These are phyloP conservation scores for Agonopterix subpropinquella DNA, from an alignment of 2,888 invertebrate genomes.

Conservation along the genomic window DNA sequence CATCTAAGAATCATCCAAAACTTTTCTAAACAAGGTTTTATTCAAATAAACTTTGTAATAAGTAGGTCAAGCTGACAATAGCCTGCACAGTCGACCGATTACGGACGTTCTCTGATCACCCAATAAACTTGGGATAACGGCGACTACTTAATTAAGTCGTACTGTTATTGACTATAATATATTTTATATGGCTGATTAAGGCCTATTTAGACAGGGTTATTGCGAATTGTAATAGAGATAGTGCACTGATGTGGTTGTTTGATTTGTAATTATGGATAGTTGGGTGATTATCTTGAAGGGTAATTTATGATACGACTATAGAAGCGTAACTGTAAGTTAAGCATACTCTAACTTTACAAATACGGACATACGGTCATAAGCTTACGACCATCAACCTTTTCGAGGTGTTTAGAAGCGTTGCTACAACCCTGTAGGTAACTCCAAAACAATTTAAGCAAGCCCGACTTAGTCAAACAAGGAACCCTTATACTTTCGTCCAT, in stretches of 20 bases:
- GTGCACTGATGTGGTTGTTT: background rate
- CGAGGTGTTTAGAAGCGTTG: too few relatives aligned
- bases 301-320: too few relatives aligned
- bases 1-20: background rate
- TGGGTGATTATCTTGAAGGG: too few relatives aligned
- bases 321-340: too few relatives aligned
- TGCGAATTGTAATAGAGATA: background rate
- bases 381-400: too few relatives aligned
- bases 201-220: background rate
- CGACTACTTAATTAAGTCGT: conserved; percentile 18
- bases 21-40: background rate
- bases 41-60: background rate
- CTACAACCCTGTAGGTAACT: too few relatives aligned
- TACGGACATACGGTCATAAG: too few relatives aligned
- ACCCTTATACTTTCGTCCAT: too few relatives aligned
- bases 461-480: too few relatives aligned
- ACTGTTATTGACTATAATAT: conserved; percentile 20
- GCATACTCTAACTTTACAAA: too few relatives aligned
- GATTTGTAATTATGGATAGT: background rate
- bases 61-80: conserved; percentile 1
- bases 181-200: conserved; percentile 15
- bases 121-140: conserved; percentile 12
- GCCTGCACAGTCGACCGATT: conserved; percentile 7
- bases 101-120: conserved; percentile 10
- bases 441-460: too few relatives aligned